Base-by-base conservation (phyloP, 2,888 invertebrate species). In the Artemia sinica region DNA sequence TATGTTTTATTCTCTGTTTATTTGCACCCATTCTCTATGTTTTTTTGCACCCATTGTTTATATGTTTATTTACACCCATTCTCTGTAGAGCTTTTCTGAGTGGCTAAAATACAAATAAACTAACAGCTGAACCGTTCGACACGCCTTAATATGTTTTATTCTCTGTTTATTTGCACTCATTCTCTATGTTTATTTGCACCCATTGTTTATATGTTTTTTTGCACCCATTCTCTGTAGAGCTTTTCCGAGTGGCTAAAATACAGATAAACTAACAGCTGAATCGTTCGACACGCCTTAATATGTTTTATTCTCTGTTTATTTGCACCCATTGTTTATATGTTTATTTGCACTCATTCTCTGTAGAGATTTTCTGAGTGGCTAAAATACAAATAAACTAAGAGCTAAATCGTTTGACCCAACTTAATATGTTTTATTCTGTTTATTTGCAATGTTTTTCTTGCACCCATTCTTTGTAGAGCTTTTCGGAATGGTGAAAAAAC, bases 341-440 rank as follows among this genome's bases (percentile, higher is more conserved):
- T n/a, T n/a, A n/a, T n/a, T n/a, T n/a, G 92, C 90, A 72, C 91
- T 92, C 87, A 96, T 93, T 77, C 92, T 85, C 10, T 87, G 85
- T 70, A 98, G 79, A 0, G 94, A 95, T 79, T 94, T 84, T 73
- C 92, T 84, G 73, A 98, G 79, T 49, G 95, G 92, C 85, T 92
- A 82, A 72, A 78, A 83, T 71, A 69, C 66, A 68, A 66, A 72
- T 71, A 71, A 72, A 70, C 28, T 12, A 68, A 65, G 50, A 28
- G 12, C 11, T 49, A 51, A 13, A 63, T 71, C 49, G 9, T 66
- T 65, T 28, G n/a, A n/a, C n/a, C n/a, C n/a, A 70, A 41, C 18
- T 49, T 41, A 8, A 8, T 9, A n/a, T n/a, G 9, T 41, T 63
- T 67, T 52, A 12, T 66, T n/a, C n/a, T 48, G 12, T 49, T 13